phyloP scores from a whole-genome alignment of 2,888 invertebrate species.

The Cephus pygmeus region DNA sequence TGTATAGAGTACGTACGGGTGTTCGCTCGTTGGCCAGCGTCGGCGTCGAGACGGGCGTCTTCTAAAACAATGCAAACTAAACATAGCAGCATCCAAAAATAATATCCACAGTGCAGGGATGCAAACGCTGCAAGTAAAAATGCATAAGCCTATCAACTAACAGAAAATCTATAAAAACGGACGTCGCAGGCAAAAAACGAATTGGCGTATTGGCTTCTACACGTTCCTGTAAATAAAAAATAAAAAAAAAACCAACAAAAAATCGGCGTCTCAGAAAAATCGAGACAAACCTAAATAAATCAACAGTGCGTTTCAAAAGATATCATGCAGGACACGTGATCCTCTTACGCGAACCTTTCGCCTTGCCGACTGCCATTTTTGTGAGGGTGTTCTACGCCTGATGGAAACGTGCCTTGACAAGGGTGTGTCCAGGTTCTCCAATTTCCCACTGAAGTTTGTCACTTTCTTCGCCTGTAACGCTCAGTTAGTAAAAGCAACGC shows the following conservation, averaged over 20 bases:
- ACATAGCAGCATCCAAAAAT: slow-evolving; percentile 50
- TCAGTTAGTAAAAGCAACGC: slow-evolving; percentile 48
- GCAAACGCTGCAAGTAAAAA: neutral
- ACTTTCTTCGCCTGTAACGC: slow-evolving; percentile 56
- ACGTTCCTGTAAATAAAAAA: neutral
- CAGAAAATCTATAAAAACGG: neutral
- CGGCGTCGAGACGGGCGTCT: slow-evolving; percentile 44
- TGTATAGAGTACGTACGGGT: slow-evolving; percentile 77
- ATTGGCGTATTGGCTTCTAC: neutral
- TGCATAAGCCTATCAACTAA: neutral
- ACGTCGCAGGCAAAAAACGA: neutral
- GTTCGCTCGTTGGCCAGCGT: slow-evolving; percentile 74
- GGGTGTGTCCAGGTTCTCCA: slow-evolving; percentile 60
- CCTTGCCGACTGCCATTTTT: slow-evolving; percentile 63
- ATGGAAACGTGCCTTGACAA: slow-evolving; percentile 61
- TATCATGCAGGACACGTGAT: slow-evolving; percentile 24
- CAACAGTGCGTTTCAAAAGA: neutral
- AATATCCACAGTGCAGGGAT: slow-evolving; percentile 9
- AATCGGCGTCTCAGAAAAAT: neutral
- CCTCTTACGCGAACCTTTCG: slow-evolving; percentile 64
- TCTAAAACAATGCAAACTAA: slow-evolving; percentile 64
- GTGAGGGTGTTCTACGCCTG: slow-evolving; percentile 61
- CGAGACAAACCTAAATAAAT: neutral
- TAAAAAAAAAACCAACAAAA: neutral
- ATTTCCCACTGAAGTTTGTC: slow-evolving; percentile 54